Evolutionary conservation across 2,888 invertebrate species (phyloP).

Genomic region (Drosophila fulvimacula): DNA sequence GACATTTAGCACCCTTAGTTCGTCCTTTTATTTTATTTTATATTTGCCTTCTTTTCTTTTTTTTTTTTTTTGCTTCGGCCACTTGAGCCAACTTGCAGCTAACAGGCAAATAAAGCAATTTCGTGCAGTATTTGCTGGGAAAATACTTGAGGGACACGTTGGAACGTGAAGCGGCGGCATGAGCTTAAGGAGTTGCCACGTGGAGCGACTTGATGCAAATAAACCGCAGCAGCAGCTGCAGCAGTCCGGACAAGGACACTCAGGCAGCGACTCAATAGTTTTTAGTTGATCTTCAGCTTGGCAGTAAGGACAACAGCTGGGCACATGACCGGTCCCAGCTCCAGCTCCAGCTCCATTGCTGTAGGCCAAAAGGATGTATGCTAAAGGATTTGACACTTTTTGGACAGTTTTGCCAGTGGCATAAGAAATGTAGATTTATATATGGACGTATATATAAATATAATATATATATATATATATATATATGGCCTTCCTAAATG

Average conservation of each 20-base stretch:
- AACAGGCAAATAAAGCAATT: slow-evolving; percentile 64
- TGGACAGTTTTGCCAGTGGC: slow-evolving; percentile 48
- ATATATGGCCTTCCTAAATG: slow-evolving; percentile 24
- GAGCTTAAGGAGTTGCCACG: slow-evolving; percentile 24
- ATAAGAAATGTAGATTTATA: slow-evolving; percentile 53
- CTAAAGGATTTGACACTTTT: slow-evolving; percentile 65
- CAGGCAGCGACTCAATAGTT: slow-evolving; percentile 28
- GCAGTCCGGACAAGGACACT: slow-evolving; percentile 38
- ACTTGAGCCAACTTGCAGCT: slow-evolving; percentile 39
- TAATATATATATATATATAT: background rate
- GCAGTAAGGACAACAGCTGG: slow-evolving; percentile 34
- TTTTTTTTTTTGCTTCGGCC: slow-evolving; percentile 8
- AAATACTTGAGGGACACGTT: slow-evolving; percentile 40
- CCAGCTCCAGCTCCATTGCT: too few relatives aligned
- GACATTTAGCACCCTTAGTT: slow-evolving; percentile 39
- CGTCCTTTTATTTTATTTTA: slow-evolving; percentile 9
- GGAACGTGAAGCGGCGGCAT: background rate
- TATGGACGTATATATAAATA: slow-evolving; percentile 18
- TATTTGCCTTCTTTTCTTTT: slow-evolving; percentile 6
- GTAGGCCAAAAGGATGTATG: slow-evolving; percentile 48
- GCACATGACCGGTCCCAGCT: slow-evolving; percentile 32
- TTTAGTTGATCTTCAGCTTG: slow-evolving; percentile 25
- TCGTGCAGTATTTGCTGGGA: slow-evolving; percentile 58
- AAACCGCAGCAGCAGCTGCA: slow-evolving; percentile 47
- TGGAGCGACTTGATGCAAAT: slow-evolving; percentile 55